These are phyloP conservation scores for Lepus timidus DNA, from an alignment of 2,113 vertebrate genomes.

Conservation along the genomic window DNA sequence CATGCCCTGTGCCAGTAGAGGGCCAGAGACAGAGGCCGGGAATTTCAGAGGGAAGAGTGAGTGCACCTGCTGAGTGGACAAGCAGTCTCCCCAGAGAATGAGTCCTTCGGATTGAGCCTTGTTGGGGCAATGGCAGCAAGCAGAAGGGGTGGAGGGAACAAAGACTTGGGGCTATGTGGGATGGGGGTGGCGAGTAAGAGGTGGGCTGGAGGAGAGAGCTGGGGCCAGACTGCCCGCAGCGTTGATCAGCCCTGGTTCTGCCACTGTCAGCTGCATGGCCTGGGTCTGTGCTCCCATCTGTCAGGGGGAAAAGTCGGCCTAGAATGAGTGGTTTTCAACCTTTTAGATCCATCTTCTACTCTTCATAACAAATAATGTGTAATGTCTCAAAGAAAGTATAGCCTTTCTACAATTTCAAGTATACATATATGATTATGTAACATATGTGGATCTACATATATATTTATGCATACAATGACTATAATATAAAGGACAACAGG, in stretches of 20 bases:
- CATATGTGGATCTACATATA: no score
- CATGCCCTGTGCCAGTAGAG: background rate
- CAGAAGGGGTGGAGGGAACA: background rate
- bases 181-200: background rate
- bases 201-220: background rate
- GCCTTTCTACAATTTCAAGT: background rate
- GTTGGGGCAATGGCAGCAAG: background rate
- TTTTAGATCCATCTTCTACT: background rate
- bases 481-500: background rate
- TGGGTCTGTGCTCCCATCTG: background rate
- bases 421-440: background rate
- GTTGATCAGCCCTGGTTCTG: background rate
- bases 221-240: background rate
- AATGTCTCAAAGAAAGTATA: slow-evolving; percentile 16
- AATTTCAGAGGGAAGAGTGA: background rate
- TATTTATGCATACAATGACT: background rate
- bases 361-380: slow-evolving; percentile 21
- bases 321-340: slow-evolving; percentile 3
- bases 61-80: background rate
- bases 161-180: background rate
- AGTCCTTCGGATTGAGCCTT: background rate
- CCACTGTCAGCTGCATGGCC: background rate
- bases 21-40: background rate
- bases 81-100: background rate
- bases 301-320: slow-evolving; percentile 14